Evolutionary conservation across 2,888 invertebrate genomes (phyloP).

Genomic region (Chelonus formosanus): DNA sequence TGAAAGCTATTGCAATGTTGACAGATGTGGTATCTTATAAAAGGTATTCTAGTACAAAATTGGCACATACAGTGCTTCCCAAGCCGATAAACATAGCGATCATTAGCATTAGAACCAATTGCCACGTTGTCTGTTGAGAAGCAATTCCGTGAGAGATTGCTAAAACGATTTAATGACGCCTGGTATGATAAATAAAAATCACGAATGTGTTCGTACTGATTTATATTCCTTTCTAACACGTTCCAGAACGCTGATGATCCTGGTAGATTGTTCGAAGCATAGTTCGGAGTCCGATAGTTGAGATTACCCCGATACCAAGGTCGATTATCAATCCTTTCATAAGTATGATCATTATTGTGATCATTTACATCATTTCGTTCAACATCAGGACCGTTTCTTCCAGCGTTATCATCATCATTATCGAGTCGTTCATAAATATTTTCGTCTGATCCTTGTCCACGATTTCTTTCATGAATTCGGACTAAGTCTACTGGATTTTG

Average conservation of each 20-base stretch:
- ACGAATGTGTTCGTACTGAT: constrained; percentile 51
- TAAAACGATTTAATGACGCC: constrained; percentile 51
- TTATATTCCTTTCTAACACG: constrained; percentile 46
- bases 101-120: constrained; percentile 47
- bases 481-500: constrained; percentile 57
- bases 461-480: constrained; percentile 52
- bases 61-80: constrained; percentile 55
- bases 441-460: constrained; percentile 61
- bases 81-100: constrained; percentile 51
- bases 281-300: constrained; percentile 43
- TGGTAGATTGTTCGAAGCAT: constrained; percentile 45
- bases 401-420: constrained; percentile 51
- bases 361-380: constrained; percentile 35
- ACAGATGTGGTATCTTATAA: constrained; percentile 51
- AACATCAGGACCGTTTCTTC: constrained; percentile 41
- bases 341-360: constrained; percentile 50
- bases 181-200: constrained; percentile 52
- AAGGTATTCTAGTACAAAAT: constrained; percentile 48
- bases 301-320: constrained; percentile 46
- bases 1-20: constrained; percentile 57
- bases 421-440: constrained; percentile 64
- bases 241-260: constrained; percentile 45
- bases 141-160: constrained; percentile 57
- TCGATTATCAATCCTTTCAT: constrained; percentile 57
- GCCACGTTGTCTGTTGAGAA: constrained; percentile 61